Percentiles rank a stretch among this genome's conserved stretches.
Evolutionary conservation across 2,888 invertebrate species (phyloP).

Genomic region (Epinotia brunnichana): DNA sequence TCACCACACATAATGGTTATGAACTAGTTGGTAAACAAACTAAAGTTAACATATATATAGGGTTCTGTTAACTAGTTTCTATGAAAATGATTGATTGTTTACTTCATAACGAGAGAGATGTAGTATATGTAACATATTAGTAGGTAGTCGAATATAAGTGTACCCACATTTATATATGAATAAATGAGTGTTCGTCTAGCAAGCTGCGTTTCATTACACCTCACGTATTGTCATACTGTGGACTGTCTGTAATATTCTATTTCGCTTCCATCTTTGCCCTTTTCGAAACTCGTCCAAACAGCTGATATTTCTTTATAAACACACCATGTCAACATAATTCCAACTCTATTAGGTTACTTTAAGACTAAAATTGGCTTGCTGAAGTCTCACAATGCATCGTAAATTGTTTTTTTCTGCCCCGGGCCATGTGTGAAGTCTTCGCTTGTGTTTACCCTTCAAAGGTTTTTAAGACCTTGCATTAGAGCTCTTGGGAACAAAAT

Average conservation of each 20-base stretch:
- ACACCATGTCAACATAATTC: constrained; percentile 22
- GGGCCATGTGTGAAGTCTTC: constrained; percentile 42
- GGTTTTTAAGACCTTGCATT: constrained; percentile 40
- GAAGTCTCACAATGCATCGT: constrained; percentile 56
- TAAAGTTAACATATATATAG: too few species aligned
- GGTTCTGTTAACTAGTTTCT: too few species aligned
- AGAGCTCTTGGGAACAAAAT: not conserved
- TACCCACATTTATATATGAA: too few species aligned
- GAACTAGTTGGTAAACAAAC: too few species aligned
- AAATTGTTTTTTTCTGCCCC: constrained; percentile 53
- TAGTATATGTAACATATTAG: too few species aligned
- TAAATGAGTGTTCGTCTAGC: too few species aligned
- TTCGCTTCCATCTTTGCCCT: constrained; percentile 56
- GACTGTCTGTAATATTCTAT: constrained; percentile 56
- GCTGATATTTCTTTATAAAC: constrained; percentile 61
- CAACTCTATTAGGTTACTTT: constrained; percentile 30
- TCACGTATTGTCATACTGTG: constrained; percentile 9
- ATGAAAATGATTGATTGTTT: too few species aligned
- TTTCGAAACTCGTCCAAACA: constrained; percentile 55
- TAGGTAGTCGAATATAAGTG: too few species aligned
- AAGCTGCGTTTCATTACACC: too few species aligned
- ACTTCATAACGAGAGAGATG: too few species aligned
- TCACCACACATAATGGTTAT: too few species aligned
- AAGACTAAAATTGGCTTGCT: constrained; percentile 46
- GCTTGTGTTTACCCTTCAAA: constrained; percentile 37